Percentiles rank a stretch among this genome's conserved stretches.
phyloP scores from a whole-genome alignment of 2,113 vertebrate genomes.

The Apodemus speciosus region DNA sequence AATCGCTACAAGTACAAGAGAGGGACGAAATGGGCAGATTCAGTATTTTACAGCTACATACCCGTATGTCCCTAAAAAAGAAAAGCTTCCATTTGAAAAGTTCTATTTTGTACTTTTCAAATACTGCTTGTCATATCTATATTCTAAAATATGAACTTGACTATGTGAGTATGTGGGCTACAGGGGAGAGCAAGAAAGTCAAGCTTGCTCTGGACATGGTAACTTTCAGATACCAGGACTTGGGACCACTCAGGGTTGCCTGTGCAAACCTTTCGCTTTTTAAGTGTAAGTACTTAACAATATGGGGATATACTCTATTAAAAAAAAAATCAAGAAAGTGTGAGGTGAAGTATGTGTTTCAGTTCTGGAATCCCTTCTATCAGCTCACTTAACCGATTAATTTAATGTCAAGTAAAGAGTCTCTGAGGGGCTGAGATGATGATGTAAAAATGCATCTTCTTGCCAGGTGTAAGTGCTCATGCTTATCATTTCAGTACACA shows the following conservation, averaged over 20 bases:
- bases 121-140: slow-evolving; percentile 1
- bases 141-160: slow-evolving; percentile 53
- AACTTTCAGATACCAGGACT: neutral
- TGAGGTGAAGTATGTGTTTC: neutral
- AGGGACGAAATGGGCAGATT: slow-evolving; percentile 49
- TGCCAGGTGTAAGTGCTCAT: neutral
- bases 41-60: slow-evolving; percentile 43
- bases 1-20: slow-evolving; percentile 37
- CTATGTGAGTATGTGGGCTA: neutral
- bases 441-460: neutral
- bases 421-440: neutral
- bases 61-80: slow-evolving; percentile 5
- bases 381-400: neutral
- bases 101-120: slow-evolving; percentile 19
- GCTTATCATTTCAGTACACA: neutral
- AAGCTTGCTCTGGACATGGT: neutral
- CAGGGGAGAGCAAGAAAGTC: neutral
- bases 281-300: neutral
- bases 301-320: neutral
- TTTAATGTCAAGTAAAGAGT: neutral
- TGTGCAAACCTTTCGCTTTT: slow-evolving; percentile 19
- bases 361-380: neutral
- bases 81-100: slow-evolving; percentile 60
- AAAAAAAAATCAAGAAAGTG: neutral
- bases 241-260: neutral